Evolutionary conservation across 2,113 vertebrate genomes (phyloP).

Genomic region (Dendrocopos noguchii): DNA sequence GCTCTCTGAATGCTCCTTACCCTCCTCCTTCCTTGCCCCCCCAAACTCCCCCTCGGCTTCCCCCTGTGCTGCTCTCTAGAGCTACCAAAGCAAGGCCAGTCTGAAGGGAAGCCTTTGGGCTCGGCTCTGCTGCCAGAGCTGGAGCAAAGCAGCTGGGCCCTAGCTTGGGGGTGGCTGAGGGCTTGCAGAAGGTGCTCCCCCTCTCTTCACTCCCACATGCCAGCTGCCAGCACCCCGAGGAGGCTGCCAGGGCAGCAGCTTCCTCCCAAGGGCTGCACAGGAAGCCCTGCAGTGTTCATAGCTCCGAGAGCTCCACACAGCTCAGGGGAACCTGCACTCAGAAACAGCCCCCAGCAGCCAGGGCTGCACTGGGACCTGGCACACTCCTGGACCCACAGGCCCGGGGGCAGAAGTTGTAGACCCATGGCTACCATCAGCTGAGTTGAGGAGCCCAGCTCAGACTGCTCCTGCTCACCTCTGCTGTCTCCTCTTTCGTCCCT

Average conservation of each 20-base stretch:
- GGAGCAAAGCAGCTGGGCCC: not conserved
- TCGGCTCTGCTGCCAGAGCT: accelerated
- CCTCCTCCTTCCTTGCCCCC: not conserved
- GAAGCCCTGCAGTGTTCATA: slow-evolving; percentile 49
- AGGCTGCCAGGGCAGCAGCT: not conserved
- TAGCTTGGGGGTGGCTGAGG: not conserved
- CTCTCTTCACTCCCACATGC: not conserved
- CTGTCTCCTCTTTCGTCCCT: not conserved
- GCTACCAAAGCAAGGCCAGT: accelerated
- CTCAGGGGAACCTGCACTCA: not conserved
- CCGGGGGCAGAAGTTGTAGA: not conserved
- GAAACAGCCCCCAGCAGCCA: not conserved
- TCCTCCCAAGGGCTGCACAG: slow-evolving; percentile 42
- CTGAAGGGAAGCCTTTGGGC: accelerated
- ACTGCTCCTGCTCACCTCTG: not conserved
- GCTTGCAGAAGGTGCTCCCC: not conserved
- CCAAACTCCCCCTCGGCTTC: not conserved
- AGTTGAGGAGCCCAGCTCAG: not conserved
- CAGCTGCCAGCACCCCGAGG: not conserved
- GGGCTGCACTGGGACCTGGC: not conserved
- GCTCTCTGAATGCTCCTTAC: not conserved
- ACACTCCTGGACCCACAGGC: not conserved
- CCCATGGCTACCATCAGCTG: accelerated
- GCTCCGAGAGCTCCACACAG: slow-evolving; percentile 9
- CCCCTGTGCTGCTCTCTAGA: not conserved